A percentile compares a stretch with the other conserved stretches of the same genome.
phyloP scores from a whole-genome alignment of 2,888 invertebrate genomes.

The Julus scandinavius region DNA sequence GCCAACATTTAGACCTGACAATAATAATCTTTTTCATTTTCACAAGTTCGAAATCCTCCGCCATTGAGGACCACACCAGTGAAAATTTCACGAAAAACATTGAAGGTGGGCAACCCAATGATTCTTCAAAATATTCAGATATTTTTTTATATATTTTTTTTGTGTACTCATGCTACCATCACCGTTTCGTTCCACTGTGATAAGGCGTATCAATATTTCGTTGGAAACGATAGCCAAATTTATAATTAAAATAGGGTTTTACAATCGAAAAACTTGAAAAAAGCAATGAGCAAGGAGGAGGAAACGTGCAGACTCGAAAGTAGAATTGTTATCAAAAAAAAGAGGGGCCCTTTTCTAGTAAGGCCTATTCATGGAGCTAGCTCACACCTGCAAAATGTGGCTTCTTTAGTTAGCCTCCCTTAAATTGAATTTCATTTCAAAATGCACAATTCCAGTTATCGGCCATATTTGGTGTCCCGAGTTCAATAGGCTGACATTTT shows the following conservation, averaged over 20 bases:
- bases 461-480: slow-evolving; percentile 42
- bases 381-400: slow-evolving; percentile 46
- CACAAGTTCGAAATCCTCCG: neutral
- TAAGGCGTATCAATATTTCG: slow-evolving; percentile 38
- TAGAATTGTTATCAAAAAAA: slow-evolving; percentile 36
- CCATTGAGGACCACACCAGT: slow-evolving; percentile 29
- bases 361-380: neutral
- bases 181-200: slow-evolving; percentile 7
- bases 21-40: slow-evolving; percentile 7
- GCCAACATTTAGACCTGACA: slow-evolving; percentile 16
- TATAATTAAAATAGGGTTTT: slow-evolving; percentile 2
- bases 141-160: neutral
- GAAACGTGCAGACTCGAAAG: neutral
- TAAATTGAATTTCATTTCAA: slow-evolving; percentile 45
- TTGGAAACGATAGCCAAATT: slow-evolving; percentile 12
- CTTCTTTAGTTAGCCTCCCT: slow-evolving; percentile 46
- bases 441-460: slow-evolving; percentile 45
- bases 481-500: slow-evolving; percentile 44
- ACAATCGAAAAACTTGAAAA: neutral
- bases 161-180: neutral
- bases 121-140: slow-evolving; percentile 22
- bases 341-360: neutral
- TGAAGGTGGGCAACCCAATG: slow-evolving; percentile 31
- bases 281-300: neutral
- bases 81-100: neutral